These are phyloP conservation scores for Eumacrocentrus americanus DNA, from an alignment of 2,888 invertebrate genomes.

Conservation along the genomic window DNA sequence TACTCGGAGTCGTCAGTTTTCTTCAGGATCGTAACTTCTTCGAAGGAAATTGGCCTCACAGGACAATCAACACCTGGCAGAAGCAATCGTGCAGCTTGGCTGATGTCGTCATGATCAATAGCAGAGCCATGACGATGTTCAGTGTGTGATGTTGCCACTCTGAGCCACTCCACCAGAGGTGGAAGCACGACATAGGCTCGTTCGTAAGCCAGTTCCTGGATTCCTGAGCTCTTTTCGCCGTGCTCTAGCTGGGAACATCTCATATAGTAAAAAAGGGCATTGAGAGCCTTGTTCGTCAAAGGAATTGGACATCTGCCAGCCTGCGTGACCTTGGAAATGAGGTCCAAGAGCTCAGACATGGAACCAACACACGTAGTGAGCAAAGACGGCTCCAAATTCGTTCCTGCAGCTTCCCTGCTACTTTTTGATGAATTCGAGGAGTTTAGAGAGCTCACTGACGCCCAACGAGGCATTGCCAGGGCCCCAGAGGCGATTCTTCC, in stretches of 20 bases:
- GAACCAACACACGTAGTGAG: constrained; percentile 90
- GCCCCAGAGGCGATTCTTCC: constrained; percentile 88
- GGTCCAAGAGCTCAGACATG: constrained; percentile 76
- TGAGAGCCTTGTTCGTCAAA: constrained; percentile 73
- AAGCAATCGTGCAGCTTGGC: constrained; percentile 85
- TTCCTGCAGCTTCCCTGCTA: constrained; percentile 58
- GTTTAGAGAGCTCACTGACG: constrained; percentile 72
- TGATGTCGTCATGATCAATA: constrained; percentile 84
- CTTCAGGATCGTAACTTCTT: constrained; percentile 65
- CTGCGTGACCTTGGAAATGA: constrained; percentile 68
- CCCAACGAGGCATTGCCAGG: constrained; percentile 83
- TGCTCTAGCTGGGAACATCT: constrained; percentile 86
- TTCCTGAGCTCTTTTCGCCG: constrained; percentile 65
- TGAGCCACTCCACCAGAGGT: constrained; percentile 89
- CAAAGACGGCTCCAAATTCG: constrained; percentile 69
- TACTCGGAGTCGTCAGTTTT: constrained; percentile 65
- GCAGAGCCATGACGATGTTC: constrained; percentile 78
- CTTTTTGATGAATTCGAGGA: constrained; percentile 64
- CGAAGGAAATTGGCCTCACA: constrained; percentile 73
- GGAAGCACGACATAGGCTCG: constrained; percentile 87
- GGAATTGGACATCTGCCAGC: constrained; percentile 63
- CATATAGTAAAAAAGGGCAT: constrained; percentile 90
- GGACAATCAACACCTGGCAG: constrained; percentile 91
- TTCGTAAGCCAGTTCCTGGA: constrained; percentile 82
- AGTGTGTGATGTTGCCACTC: constrained; percentile 83